A percentile compares a stretch with the other conserved stretches of the same genome.
Conservation (phyloP, 2,113 vertebrate genomes). For the Himantopus leucocephalus region DNA sequence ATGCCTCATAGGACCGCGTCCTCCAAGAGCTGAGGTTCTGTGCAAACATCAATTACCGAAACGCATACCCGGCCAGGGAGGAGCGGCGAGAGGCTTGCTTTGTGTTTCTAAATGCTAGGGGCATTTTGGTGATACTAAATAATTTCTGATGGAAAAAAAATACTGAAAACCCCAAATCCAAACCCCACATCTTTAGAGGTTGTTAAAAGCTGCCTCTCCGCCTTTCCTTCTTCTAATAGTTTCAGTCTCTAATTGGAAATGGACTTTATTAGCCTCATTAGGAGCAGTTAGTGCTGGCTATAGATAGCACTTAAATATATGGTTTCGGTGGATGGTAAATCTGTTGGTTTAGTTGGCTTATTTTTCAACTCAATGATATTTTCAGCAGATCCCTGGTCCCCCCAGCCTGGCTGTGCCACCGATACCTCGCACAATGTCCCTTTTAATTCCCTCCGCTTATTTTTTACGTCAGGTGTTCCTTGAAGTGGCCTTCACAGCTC, state of each 20-base stretch:
- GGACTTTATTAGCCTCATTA: constrained; percentile 68
- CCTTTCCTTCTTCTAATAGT: constrained; percentile 47
- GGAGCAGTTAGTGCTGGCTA: constrained; percentile 50
- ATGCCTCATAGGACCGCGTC: not conserved
- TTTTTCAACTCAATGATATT: not conserved
- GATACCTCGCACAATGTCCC: not conserved
- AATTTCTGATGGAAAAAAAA: constrained; percentile 9
- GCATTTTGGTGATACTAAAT: not conserved
- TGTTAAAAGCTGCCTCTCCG: constrained; percentile 54
- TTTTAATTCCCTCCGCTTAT: constrained; percentile 32
- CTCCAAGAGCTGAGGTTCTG: constrained; percentile 5
- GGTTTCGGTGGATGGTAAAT: constrained; percentile 40
- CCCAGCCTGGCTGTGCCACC: not conserved
- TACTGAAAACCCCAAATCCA: not conserved
- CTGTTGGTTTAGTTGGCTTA: constrained; percentile 37
- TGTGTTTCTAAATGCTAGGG: not conserved
- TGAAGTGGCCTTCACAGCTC: constrained; percentile 83
- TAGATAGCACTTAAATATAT: constrained; percentile 54
- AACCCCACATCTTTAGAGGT: constrained; percentile 6
- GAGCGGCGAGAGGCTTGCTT: not conserved
- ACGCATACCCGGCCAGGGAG: not conserved
- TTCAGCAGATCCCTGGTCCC: not conserved
- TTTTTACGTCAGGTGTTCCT: constrained; percentile 69
- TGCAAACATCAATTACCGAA: not conserved
- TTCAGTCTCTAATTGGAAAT: constrained; percentile 66